These are phyloP conservation scores for Hydraecia micacea DNA, from an alignment of 2,888 invertebrate species.

Conservation along the genomic window DNA sequence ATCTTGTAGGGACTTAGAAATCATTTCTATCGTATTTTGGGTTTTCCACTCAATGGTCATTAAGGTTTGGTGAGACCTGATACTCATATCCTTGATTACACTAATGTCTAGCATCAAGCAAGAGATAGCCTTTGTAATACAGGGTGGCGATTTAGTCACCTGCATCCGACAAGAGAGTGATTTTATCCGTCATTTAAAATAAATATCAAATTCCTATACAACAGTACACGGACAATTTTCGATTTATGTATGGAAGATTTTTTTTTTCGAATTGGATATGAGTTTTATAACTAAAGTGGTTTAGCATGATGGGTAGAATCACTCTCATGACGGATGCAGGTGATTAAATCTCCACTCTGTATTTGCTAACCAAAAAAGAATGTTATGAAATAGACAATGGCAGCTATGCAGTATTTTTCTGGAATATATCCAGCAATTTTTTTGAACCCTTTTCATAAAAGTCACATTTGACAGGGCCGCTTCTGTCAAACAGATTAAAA, in stretches of 20 bases:
- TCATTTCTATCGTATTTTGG: background rate
- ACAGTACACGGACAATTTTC: no score
- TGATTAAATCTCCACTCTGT: background rate
- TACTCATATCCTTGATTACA: background rate
- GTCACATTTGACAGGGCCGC: background rate
- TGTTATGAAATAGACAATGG: background rate
- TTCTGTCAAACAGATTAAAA: slow-evolving; percentile 11
- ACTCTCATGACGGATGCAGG: background rate
- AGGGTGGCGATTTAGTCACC: no score
- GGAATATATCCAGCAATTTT: background rate
- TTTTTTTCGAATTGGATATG: background rate
- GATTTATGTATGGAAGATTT: no score
- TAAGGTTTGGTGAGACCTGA: background rate
- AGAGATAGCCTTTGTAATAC: no score
- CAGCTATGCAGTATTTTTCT: background rate
- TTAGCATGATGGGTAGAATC: background rate
- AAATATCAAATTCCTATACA: no score
- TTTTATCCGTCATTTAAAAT: no score
- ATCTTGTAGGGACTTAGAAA: slow-evolving; percentile 20
- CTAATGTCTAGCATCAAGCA: background rate
- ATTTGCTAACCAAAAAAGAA: background rate
- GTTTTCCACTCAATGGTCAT: background rate
- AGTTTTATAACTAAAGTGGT: background rate
- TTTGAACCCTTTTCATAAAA: background rate
- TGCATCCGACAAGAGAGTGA: no score